Conservation (phyloP, 2,888 invertebrate species). For the Drosophila meridiana region DNA sequence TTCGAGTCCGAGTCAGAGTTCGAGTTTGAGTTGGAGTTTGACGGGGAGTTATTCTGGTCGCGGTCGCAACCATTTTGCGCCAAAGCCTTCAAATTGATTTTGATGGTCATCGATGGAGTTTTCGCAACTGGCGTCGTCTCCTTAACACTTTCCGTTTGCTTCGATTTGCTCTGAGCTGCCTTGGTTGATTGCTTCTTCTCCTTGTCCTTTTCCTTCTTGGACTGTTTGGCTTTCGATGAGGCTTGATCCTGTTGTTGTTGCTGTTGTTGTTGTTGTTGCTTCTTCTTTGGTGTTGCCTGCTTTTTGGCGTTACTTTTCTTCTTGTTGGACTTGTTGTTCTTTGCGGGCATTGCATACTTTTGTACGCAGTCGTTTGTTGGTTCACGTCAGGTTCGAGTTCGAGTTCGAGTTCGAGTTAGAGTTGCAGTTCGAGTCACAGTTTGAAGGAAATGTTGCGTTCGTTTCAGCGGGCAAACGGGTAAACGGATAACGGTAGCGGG, state of each 20-base stretch:
- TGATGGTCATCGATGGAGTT: slow-evolving; percentile 60
- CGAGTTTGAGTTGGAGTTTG: slow-evolving; percentile 15
- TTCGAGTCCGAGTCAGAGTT: slow-evolving; percentile 31
- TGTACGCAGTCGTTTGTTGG: slow-evolving; percentile 25
- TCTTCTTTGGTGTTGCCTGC: slow-evolving; percentile 59
- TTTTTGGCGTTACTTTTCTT: slow-evolving; percentile 59
- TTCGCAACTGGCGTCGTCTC: slow-evolving; percentile 7
- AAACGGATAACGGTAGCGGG: slow-evolving; percentile 59
- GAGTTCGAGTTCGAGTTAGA: slow-evolving; percentile 11
- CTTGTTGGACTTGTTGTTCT: slow-evolving; percentile 67
- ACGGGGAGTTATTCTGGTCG: slow-evolving; percentile 10
- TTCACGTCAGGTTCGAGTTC: slow-evolving; percentile 13
- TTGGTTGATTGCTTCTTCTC: slow-evolving; percentile 29
- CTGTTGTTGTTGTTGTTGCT: slow-evolving; percentile 37
- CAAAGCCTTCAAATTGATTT: slow-evolving; percentile 79
- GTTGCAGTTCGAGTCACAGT: slow-evolving; percentile 31
- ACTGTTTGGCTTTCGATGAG: slow-evolving; percentile 21
- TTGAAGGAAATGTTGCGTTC: slow-evolving; percentile 43
- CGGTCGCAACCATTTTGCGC: slow-evolving; percentile 54
- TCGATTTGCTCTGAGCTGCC: slow-evolving; percentile 38
- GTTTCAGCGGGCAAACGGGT: slow-evolving; percentile 56
- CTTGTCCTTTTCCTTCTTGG: slow-evolving; percentile 51
- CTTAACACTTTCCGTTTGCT: slow-evolving; percentile 18
- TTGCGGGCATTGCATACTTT: slow-evolving; percentile 72
- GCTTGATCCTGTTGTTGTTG: slow-evolving; percentile 8